Base-by-base conservation (phyloP, 1,140 invertebrate species). In the Nephila pilipes region DNA sequence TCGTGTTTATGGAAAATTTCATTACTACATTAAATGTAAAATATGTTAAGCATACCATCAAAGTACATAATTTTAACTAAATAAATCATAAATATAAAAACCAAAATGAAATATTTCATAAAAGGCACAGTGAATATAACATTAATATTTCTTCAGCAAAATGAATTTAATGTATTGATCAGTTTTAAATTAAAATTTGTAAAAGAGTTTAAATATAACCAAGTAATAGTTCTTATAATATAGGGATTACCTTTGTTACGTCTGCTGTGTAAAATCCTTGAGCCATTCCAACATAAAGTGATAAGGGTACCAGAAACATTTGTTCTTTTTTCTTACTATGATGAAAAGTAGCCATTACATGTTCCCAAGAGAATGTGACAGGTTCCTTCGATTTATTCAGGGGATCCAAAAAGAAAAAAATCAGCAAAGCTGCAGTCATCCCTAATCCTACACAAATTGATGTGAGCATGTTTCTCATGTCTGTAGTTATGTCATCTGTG, bases 201-300 rank as follows among this genome's bases (percentile, higher is more conserved):
- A 38, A 38, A 38, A 6, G 2, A 38, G 38, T 38, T 38, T 2
- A 6, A 38, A 38, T 38, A 38, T 38, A 38, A 3, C 2, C 38
- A 3, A 38, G 6, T 38, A 38, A 75, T 32, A 75, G 6, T 75
- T 29, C 25, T 29, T 8, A 29, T 2, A 94, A 69, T 46, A 32
- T 32, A 63, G 22, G 32, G 10, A 22, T 81, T 90, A 90, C 88
- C 88, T 90, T 90, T 36, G 88, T 79, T 36, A 63, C 46, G n/a
- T 90, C 88, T 20, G 69, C 79, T 38, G 36, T 57, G n/a, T 65
- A 90, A 90, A 90, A 90, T 90, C 95, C 96, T 95, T 99, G 99
- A 95, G 99, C 99, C 96, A 99, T 97, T 83, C 99, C 99, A 94
- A 99, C 99, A 97, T 98, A 99, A 57, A 99, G 96, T 0, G 99